Base-by-base conservation (phyloP, 2,888 invertebrate genomes). In the Tipula vernalis region DNA sequence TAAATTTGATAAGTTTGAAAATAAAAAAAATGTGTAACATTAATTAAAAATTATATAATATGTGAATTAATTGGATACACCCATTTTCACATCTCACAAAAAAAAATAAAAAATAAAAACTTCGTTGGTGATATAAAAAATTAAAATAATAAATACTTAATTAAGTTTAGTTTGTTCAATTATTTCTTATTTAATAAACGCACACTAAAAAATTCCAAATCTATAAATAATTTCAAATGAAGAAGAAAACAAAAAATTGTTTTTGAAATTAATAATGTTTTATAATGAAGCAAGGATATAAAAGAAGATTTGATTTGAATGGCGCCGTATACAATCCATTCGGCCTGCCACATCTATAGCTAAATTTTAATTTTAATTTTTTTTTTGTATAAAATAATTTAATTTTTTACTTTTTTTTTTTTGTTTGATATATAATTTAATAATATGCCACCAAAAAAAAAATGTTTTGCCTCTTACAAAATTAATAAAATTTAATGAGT, bases 231-330 rank as follows among this genome's bases (percentile, higher is more conserved):
- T 57, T 71, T 71, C 71, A 86, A 86, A 44, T 47, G 18, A 42
- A 86, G 28, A 86, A 86, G 28, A 86, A 86, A 86, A 86, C 28
- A 28, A 86, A 47, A 47, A 28, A 12, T n/a, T 44, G 3, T 47
- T 28, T 28, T 36, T 86, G 39, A 86, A 86, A 13, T 71, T 28
- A 86, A 28, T 28, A 88, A 87, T 86, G 87, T 86, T 88, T 87
- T 88, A 90, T 89, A 88, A 90, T 90, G 90, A 90, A 89, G 89
- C 90, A 90, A 86, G 90, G 90, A 88, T 90, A 90, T 89, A 90
- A 90, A 87, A 90, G 90, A 90, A 90, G 90, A 90, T 89, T 89
- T 88, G 89, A 90, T 71, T 88, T 89, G 89, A 89, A 88, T 88
- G 88, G 88, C 87, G 89, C 89, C 90, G 89, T 89, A 89, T 88